These are phyloP conservation scores for Isoperla grammatica DNA, from an alignment of 2,888 invertebrate genomes.

Conservation along the genomic window DNA sequence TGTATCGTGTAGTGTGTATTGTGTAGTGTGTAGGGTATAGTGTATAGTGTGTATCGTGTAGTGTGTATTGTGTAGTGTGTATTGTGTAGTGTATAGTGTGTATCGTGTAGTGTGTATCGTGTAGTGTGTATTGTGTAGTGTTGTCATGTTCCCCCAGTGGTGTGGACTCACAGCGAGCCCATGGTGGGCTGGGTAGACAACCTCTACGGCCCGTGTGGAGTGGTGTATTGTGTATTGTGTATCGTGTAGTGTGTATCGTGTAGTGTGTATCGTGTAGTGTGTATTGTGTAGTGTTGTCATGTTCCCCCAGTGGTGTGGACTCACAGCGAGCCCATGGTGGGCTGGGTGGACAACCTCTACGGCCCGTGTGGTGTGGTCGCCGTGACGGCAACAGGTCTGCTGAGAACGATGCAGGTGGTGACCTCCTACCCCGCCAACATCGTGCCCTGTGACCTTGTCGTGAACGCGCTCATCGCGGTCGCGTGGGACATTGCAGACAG, in stretches of 20 bases:
- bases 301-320: conserved; percentile 36
- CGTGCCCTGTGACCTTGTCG: conserved; percentile 65
- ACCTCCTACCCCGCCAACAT: conserved; percentile 55
- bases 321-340: conserved; percentile 39
- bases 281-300: too few species aligned
- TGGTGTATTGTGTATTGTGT: too few species aligned
- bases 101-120: too few species aligned
- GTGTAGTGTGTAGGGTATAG: too few species aligned
- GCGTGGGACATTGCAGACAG: conserved; percentile 51
- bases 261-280: too few species aligned
- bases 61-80: too few species aligned
- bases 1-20: too few species aligned
- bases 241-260: too few species aligned
- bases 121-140: too few species aligned
- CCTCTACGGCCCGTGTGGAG: conserved; percentile 49
- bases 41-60: too few species aligned
- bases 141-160: too few species aligned
- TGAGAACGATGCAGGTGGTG: conserved; percentile 49
- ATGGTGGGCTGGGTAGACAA: conserved; percentile 52
- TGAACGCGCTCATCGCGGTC: conserved; percentile 62
- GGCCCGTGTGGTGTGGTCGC: conserved; percentile 46
- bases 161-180: conserved; percentile 36
- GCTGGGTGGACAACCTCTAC: conserved; percentile 54
- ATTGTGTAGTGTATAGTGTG: too few species aligned
- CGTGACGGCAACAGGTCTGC: conserved; percentile 45